phyloP scores from a whole-genome alignment of 2,888 invertebrate species.

The Zelleria hepariella region DNA sequence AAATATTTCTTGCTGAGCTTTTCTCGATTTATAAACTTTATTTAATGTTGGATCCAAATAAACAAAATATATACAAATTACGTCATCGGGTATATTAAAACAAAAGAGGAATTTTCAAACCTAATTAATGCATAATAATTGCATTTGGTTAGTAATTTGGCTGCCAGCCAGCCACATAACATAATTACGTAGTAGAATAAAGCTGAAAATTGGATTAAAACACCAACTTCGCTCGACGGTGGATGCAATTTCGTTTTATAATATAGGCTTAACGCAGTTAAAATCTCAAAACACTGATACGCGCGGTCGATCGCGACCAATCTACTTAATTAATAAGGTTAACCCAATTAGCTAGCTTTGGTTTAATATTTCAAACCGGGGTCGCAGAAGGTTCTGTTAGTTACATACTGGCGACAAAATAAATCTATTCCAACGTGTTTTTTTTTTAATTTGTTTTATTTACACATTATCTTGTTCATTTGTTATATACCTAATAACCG shows the following conservation, averaged over 20 bases:
- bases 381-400: neutral
- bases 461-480: too few species aligned
- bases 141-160: slow-evolving; percentile 7
- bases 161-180: slow-evolving; percentile 8
- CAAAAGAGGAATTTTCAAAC: slow-evolving; percentile 6
- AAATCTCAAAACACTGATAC: neutral
- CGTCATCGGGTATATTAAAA: neutral
- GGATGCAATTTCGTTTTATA: neutral
- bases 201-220: neutral
- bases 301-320: neutral
- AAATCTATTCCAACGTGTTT: too few species aligned
- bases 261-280: neutral
- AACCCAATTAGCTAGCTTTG: neutral
- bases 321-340: neutral
- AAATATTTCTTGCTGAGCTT: neutral
- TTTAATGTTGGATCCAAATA: too few species aligned
- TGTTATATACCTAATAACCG: too few species aligned
- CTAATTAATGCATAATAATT: slow-evolving; percentile 7
- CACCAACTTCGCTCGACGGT: neutral
- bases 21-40: neutral
- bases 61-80: neutral
- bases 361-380: neutral
- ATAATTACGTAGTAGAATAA: slow-evolving; percentile 6
- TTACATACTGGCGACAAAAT: too few species aligned
- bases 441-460: too few species aligned